Percentiles rank a stretch among this genome's conserved stretches.
These are phyloP conservation scores for Dolomedes plantarius DNA, from an alignment of 2,888 invertebrate species.

Conservation along the genomic window DNA sequence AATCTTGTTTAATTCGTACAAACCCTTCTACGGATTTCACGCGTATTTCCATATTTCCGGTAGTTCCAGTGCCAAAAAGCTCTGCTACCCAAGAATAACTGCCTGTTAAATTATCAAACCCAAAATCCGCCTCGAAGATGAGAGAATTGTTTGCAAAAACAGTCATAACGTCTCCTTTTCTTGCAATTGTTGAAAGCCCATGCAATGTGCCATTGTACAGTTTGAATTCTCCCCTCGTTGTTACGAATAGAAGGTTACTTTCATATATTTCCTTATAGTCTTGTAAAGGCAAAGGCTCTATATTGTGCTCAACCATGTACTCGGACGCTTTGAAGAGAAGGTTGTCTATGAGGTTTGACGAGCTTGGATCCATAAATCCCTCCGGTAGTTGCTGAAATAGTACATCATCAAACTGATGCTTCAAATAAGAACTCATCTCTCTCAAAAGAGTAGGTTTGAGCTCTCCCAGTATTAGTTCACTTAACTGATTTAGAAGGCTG, in stretches of 20 bases:
- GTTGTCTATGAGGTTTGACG: constrained; percentile 80
- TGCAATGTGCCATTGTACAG: constrained; percentile 86
- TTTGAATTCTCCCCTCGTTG: constrained; percentile 81
- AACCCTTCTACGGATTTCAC: constrained; percentile 64
- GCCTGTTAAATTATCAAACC: constrained; percentile 73
- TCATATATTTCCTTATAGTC: constrained; percentile 69
- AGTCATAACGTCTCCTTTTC: constrained; percentile 73
- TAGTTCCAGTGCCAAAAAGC: constrained; percentile 64
- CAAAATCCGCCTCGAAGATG: constrained; percentile 73
- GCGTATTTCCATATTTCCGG: constrained; percentile 55
- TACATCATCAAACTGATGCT: constrained; percentile 84
- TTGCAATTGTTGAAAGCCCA: constrained; percentile 88
- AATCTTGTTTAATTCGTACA: constrained; percentile 55
- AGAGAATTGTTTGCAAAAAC: constrained; percentile 72
- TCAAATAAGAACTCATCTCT: constrained; percentile 84
- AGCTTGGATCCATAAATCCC: constrained; percentile 45
- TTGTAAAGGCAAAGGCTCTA: constrained; percentile 86
- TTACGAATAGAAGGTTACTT: constrained; percentile 68
- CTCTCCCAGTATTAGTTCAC: constrained; percentile 88
- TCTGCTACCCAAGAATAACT: constrained; percentile 73
- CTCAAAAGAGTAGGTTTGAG: constrained; percentile 89
- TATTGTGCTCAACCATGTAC: constrained; percentile 82
- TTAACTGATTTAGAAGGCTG: constrained; percentile 85
- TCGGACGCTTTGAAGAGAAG: constrained; percentile 85
- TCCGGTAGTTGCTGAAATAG: constrained; percentile 78